Evolutionary conservation across 2,888 invertebrate species (phyloP).

Genomic region (Agonum fuliginosum): DNA sequence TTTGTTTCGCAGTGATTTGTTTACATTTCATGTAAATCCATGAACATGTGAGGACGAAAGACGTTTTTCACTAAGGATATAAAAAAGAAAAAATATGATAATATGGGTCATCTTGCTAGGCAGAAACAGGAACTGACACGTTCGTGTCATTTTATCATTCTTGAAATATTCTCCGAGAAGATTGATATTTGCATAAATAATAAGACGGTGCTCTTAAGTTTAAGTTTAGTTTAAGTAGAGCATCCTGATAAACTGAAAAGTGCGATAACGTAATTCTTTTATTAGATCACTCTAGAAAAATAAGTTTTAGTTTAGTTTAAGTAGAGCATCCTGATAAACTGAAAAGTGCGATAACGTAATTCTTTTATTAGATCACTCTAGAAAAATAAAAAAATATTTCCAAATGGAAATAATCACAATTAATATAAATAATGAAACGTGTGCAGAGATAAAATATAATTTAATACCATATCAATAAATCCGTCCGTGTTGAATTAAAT

Average conservation of each 20-base stretch:
- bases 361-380: neutral
- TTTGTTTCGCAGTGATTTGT: slow-evolving; percentile 41
- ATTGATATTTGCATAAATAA: slow-evolving; percentile 21
- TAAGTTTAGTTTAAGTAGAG: neutral
- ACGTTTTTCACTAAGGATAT: slow-evolving; percentile 15
- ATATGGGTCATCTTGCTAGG: slow-evolving; percentile 30
- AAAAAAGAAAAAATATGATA: slow-evolving; percentile 43
- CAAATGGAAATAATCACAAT: neutral
- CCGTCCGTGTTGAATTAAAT: no score
- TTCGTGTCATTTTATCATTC: slow-evolving; percentile 11
- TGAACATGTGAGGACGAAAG: slow-evolving; percentile 30
- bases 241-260: neutral
- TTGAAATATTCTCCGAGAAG: neutral
- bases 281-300: neutral
- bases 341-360: neutral
- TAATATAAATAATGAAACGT: neutral
- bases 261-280: neutral
- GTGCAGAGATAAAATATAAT: no score
- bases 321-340: neutral
- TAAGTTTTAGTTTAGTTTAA: neutral
- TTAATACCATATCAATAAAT: no score
- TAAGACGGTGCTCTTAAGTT: neutral
- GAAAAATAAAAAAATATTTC: no score
- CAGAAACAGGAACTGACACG: neutral
- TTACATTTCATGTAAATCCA: slow-evolving; percentile 47